A percentile compares a stretch with the other conserved stretches of the same genome.
Evolutionary conservation across 2,113 vertebrate species (phyloP).

Genomic region (Chamaea fasciata): DNA sequence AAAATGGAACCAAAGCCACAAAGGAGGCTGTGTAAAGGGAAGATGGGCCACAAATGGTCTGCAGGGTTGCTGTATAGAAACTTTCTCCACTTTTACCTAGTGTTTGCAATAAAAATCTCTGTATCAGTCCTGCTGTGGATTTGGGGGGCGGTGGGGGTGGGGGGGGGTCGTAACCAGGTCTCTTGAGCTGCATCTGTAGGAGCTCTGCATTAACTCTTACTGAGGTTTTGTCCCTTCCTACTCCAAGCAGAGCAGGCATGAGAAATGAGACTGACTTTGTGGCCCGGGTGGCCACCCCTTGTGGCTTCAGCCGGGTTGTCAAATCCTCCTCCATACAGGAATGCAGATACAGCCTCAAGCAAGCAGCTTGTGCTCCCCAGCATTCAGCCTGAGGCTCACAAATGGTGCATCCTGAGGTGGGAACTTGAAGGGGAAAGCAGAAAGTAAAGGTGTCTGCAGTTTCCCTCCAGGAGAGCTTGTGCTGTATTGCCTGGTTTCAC

Average conservation of each 20-base stretch:
- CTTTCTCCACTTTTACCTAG: background rate
- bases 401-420: background rate
- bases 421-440: background rate
- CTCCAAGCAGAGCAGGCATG: background rate
- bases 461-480: background rate
- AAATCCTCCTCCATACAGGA: background rate
- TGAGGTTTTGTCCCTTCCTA: background rate
- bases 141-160: no score
- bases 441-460: background rate
- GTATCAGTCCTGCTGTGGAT: background rate
- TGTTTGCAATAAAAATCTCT: background rate
- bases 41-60: background rate
- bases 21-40: background rate
- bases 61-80: background rate
- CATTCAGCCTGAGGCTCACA: background rate
- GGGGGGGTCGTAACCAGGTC: background rate
- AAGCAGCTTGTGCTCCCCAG: rapidly evolving
- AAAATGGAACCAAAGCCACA: background rate
- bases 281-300: background rate
- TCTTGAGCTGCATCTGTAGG: background rate
- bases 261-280: background rate
- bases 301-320: background rate
- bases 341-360: background rate
- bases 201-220: background rate
- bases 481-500: background rate